Conservation (phyloP, 2,113 vertebrate species). For the Osmerus eperlanus region DNA sequence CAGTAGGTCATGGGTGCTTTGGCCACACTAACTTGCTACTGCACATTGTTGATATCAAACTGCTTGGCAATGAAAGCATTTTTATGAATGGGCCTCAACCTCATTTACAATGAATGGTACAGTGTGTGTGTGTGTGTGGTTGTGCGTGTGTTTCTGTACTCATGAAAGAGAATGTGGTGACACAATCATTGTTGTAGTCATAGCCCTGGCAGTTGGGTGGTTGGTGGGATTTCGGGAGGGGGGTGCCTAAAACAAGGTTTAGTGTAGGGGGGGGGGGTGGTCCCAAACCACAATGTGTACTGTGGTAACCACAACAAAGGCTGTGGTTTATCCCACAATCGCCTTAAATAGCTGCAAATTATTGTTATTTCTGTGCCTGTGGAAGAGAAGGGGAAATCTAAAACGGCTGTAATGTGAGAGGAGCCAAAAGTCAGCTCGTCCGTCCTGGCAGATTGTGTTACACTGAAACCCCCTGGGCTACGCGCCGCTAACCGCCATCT, state of each 20-base stretch:
- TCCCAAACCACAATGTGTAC: constrained; percentile 76
- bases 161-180: constrained; percentile 13
- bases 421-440: constrained; percentile 66
- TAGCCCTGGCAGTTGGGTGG: constrained; percentile 15
- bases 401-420: constrained; percentile 69
- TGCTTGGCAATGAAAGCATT: constrained; percentile 8
- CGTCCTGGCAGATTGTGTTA: constrained; percentile 65
- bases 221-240: constrained; percentile 31
- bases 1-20: constrained; percentile 4
- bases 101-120: constrained; percentile 42
- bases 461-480: constrained; percentile 28
- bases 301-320: constrained; percentile 92
- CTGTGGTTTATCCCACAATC: constrained; percentile 88
- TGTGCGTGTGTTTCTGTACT: neutral
- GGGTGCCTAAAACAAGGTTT: constrained; percentile 21
- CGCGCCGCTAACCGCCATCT: constrained; percentile 14
- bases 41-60: constrained; percentile 15
- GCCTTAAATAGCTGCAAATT: constrained; percentile 89
- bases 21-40: neutral
- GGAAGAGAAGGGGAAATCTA: constrained; percentile 77
- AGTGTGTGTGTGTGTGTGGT: constrained; percentile 22
- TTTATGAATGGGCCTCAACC: constrained; percentile 53
- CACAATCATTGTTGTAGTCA: constrained; percentile 30
- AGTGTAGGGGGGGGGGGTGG: constrained; percentile 6
- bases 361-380: constrained; percentile 83